Evolutionary conservation across 2,888 invertebrate species (phyloP), one percentile per base, ranked within the genome.

Genomic region (Epiperipatus broadwayi): DNA sequence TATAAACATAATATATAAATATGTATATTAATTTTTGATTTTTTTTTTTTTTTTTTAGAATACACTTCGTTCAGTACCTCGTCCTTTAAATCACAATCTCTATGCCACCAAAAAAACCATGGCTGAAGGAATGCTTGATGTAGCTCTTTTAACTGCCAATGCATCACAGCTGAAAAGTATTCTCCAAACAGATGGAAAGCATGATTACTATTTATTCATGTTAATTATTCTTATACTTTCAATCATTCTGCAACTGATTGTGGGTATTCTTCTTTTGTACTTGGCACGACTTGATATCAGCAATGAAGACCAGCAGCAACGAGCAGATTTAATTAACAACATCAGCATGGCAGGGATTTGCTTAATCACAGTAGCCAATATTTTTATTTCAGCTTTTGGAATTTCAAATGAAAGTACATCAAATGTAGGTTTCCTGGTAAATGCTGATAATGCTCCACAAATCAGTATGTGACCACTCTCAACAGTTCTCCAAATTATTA

Each of bases 321-420:
- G 78, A 4, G 75, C 78, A 2, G 64, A 70, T 50, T 59, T 67
- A 53, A 68, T 79, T 49, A 80, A 78, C 61, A 72, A 77, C 53
- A 55, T 69, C 20, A 71, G 75, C 39, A 74, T 78, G 15, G n/a
- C n/a, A n/a, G n/a, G n/a, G n/a, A n/a, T n/a, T n/a, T 76, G 79
- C 56, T 56, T 71, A 42, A 72, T 80, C 37, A 77, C 78, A 4
- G 71, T 71, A 32, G 58, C 79, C 31, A 81, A 81, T 57, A 63
- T 79, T 20, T 63, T 80, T 35, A 75, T 79, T 45, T 73, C 77
- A 21, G 72, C 77, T 34, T 79, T 80, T 54, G 78, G 79, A 20
- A 44, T 48, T 8, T 39, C 40, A 5, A 37, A 44, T n/a, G n/a
- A n/a, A n/a, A n/a, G n/a, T n/a, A n/a, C n/a, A n/a, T n/a, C n/a